Evolutionary conservation across 2,113 vertebrate genomes (phyloP), one percentile per base, ranked within the genome.

Genomic region (Podarcis cretensis): DNA sequence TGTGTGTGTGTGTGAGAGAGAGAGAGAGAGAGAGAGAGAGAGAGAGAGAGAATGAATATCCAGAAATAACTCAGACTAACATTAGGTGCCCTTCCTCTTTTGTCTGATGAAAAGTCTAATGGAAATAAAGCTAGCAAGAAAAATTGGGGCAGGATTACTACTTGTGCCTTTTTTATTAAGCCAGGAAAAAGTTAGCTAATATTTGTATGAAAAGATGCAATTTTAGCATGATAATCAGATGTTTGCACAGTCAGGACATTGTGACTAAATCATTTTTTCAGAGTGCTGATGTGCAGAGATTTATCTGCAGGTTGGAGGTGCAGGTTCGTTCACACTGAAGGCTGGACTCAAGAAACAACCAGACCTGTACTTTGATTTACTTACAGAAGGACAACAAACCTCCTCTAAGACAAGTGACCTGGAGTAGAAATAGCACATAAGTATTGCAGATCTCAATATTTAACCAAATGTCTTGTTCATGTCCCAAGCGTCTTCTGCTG

Each of bases 191-290:
- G 95, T 97, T 97, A 95, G 93, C 95, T 96, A 96, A 97, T 27
- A 66, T 96, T 96, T 96, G 95, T 96, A 95, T 96, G 95, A 96
- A 96, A 95, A 96, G 96, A 97, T 96, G 95, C 95, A 95, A 96
- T 96, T 97, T 97, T 97, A 96, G 96, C 96, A 96, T 96, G 97
- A 97, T 96, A 97, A 97, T 96, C 96, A 97, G 96, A 96, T 97
- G 96, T 97, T 97, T 97, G 96, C 96, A 97, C 95, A 96, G 96
- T 95, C 96, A 95, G 96, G 96, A 97, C 96, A 97, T 95, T 96
- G 95, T 96, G 96, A 95, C 94, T 97, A 97, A 97, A 97, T 97
- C 96, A 97, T 96, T 95, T 54, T 54, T 87, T 91, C 83, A 96
- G 95, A 95, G 90, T 95, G 96, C 96, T 97, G 96, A 97, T 97